Evolutionary conservation across 2,113 vertebrate species (phyloP), one percentile per base, ranked within the genome.

Genomic region (Cacatua alba): DNA sequence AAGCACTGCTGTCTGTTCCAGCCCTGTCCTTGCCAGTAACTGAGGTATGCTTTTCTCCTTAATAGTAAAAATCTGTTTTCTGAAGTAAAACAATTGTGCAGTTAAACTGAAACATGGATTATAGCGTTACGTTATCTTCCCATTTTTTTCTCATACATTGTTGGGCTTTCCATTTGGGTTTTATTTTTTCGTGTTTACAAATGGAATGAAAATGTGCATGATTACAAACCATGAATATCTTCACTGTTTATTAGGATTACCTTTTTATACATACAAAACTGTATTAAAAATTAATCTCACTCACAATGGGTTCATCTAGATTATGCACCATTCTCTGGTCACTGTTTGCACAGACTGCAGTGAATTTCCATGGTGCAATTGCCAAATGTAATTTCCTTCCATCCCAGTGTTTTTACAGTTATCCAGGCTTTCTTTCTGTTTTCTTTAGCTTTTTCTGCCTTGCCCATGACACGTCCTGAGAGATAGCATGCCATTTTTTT

Each of bases 31-130:
- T 75, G 8, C 89, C 93, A 63, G 70, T 98, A 29, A 90, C 90
- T 65, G 96, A 98, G 98, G 98, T 99, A 97, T 25, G 97, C 57
- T 92, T 11, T 48, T 95, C 46, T 81, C 29, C 78, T 77, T 94
- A 67, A 82, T 46, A 77, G 28, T 60, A 87, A 79, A 90, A 89
- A 55, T 41, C 16, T 75, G 44, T 59, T 81, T 71, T 65, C 37
- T 86, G 29, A 81, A 53, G 63, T 16, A 75, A 82, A 78, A 33
- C 13, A 67, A 41, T 44, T 64, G 19, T 72, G 62, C 44, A 65
- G 64, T 91, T 74, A 87, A 96, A 87, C 37, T n/a, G 62, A 92
- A 97, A 65, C 41, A 62, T 28, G 59, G 24, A 74, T 94, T 92
- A 79, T 57, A 92, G 31, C 33, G 79, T 28, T 60, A 65, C 43